Base-by-base conservation (phyloP, 2,797 vertebrate species). In the Gastrophryne carolinensis region DNA sequence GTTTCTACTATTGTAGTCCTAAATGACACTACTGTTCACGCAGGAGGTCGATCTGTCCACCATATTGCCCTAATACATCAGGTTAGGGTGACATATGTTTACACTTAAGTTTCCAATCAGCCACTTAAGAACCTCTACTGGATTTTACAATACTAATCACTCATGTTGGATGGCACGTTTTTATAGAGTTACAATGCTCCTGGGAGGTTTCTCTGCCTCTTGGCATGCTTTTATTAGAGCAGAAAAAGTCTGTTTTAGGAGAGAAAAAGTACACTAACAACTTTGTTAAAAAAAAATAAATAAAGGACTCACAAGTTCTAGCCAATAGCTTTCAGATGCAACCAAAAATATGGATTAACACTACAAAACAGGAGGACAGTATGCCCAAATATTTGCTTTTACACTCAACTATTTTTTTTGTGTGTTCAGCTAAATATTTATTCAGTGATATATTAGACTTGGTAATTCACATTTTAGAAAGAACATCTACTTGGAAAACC, bases 1-100 rank as follows among this genome's bases (percentile, higher is more conserved):
- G 69, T 19, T 61, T 32, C 81, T 69, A 71, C 44, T 73, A 81
- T 83, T 80, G 76, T 73, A 85, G 44, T 47, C 54, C 50, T 41
- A 69, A 56, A 13, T 41, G 52, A 35, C n/a, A 69, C 50, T 44
- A 41, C 19, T 23, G 52, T 27, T 56, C 52, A 30, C 52, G 41
- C 5, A 56, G 50, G 52, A 27, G 29, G n/a, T 54, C 50, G n/a
- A 29, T 30, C 26, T 41, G 52, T 10, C 66, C 66, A 41, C 50
- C 66, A 69, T 69, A 68, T 69, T 56, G 52, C 57, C 24, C 66
- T 56, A 56, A 69, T 68, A 54, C 35, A 69, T 68, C 66, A 69
- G 66, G 26, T 5, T 29, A 56, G 52, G 52, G 50, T 69, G 52
- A 65, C 62, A 57, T 68, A 52, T 68, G 66, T 69, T 57, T 57